Conservation (phyloP, 2,113 vertebrate species). For the Synodontis membranacea region DNA sequence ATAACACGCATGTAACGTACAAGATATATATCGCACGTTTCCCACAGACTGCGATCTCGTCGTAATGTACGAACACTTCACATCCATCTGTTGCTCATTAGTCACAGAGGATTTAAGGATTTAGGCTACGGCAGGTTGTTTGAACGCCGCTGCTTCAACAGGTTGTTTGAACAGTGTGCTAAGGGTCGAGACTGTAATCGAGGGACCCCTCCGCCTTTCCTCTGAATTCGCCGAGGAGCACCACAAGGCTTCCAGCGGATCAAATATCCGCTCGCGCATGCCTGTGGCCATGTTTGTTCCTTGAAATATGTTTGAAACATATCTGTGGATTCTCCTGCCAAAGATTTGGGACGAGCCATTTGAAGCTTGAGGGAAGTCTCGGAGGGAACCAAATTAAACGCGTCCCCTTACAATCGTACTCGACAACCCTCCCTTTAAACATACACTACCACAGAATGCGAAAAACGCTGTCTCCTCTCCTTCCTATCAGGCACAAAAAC, state of each 20-base stretch:
- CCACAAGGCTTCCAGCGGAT: slow-evolving; percentile 44
- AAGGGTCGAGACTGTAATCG: slow-evolving; percentile 6
- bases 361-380: slow-evolving; percentile 38
- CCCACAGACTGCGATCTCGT: background rate
- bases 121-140: slow-evolving; percentile 28
- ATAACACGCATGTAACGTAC: background rate
- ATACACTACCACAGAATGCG: background rate
- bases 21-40: background rate
- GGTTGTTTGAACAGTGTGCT: slow-evolving; percentile 27
- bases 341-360: slow-evolving; percentile 38
- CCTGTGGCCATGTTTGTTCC: slow-evolving; percentile 50
- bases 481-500: background rate
- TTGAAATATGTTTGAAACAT: slow-evolving; percentile 48
- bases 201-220: slow-evolving; percentile 33
- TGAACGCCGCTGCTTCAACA: slow-evolving; percentile 10
- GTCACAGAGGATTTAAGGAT: background rate
- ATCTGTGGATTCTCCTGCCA: slow-evolving; percentile 35
- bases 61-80: background rate
- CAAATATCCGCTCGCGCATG: slow-evolving; percentile 46
- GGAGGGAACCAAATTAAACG: slow-evolving; percentile 51
- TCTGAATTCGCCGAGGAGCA: slow-evolving; percentile 37
- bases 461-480: slow-evolving; percentile 18
- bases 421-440: background rate
- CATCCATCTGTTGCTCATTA: slow-evolving; percentile 17
- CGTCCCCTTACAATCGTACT: slow-evolving; percentile 39